These are phyloP conservation scores for Onychorhynchus coronatus DNA, from an alignment of 2,113 vertebrate genomes.

Conservation along the genomic window DNA sequence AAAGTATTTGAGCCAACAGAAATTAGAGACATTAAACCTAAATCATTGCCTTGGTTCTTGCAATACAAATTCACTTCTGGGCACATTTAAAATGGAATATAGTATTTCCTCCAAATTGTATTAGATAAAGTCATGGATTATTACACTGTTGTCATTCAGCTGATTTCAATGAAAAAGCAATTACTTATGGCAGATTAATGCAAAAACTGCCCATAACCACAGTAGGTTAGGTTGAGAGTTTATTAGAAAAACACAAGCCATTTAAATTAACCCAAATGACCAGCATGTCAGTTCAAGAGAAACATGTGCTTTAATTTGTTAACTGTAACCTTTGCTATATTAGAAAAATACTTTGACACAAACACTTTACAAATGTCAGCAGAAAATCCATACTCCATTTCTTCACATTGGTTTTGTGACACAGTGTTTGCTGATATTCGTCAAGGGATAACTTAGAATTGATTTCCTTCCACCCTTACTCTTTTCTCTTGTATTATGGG, in stretches of 20 bases:
- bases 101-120: background rate
- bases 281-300: slow-evolving; percentile 67
- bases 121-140: slow-evolving; percentile 20
- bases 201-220: slow-evolving; percentile 11
- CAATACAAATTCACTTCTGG: background rate
- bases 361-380: slow-evolving; percentile 83
- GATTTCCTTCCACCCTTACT: slow-evolving; percentile 73
- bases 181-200: slow-evolving; percentile 40
- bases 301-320: slow-evolving; percentile 78
- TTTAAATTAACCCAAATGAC: slow-evolving; percentile 73
- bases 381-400: slow-evolving; percentile 85
- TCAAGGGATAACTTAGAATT: slow-evolving; percentile 78
- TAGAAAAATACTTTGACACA: slow-evolving; percentile 80
- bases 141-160: slow-evolving; percentile 27
- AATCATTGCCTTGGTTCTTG: background rate
- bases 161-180: slow-evolving; percentile 46
- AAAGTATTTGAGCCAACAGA: background rate
- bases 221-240: slow-evolving; percentile 41
- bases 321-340: slow-evolving; percentile 77
- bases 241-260: slow-evolving; percentile 54
- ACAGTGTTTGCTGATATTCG: slow-evolving; percentile 75
- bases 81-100: background rate
- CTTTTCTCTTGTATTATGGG: slow-evolving; percentile 67
- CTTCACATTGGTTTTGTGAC: slow-evolving; percentile 81
- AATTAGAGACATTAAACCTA: background rate